These are phyloP conservation scores for Sus scrofa DNA, from an alignment of 2,113 vertebrate species.

Conservation along the genomic window DNA sequence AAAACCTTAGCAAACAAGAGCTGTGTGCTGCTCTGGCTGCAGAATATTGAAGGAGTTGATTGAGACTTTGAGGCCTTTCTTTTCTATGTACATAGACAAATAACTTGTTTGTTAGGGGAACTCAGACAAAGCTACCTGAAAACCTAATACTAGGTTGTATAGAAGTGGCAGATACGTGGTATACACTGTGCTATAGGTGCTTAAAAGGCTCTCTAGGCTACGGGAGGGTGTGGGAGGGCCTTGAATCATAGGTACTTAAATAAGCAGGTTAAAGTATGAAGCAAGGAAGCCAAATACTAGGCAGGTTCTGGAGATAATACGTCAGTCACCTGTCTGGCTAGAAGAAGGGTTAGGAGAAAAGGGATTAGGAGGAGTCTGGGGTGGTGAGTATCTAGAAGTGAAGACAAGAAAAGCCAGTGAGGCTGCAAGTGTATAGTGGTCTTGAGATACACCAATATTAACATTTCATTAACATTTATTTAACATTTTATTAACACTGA, in stretches of 20 bases:
- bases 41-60: not conserved
- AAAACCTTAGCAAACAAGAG: slow-evolving; percentile 15
- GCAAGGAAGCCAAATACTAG: not conserved
- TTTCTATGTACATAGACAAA: not conserved
- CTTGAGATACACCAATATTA: not conserved
- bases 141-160: not conserved
- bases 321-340: not conserved
- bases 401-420: not conserved
- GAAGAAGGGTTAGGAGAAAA: not conserved
- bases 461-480: not conserved
- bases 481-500: too few relatives aligned
- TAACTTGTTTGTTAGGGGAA: not conserved
- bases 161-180: not conserved
- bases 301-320: not conserved
- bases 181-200: not conserved
- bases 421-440: not conserved
- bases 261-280: not conserved
- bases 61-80: not conserved
- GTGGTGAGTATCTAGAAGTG: not conserved
- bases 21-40: not conserved
- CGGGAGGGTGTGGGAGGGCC: not conserved
- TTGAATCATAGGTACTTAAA: not conserved
- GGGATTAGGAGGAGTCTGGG: not conserved
- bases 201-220: not conserved
- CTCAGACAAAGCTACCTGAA: not conserved